Conservation (phyloP, 2,113 vertebrate genomes). For the Caretta caretta region DNA sequence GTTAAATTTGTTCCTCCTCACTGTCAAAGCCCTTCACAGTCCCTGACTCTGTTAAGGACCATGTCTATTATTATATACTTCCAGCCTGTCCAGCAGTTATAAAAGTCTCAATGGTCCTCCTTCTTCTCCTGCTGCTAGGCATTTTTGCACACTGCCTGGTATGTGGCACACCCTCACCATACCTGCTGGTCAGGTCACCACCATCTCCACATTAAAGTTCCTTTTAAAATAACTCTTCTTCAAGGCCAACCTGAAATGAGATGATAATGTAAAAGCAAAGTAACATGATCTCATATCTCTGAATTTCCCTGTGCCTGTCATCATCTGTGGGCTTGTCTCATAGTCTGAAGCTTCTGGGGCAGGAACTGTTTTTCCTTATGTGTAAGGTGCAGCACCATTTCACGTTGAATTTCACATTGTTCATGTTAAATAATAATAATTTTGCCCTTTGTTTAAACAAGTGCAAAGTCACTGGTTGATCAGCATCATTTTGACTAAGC, state of each 20-base stretch:
- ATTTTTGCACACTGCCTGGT: neutral
- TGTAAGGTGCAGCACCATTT: neutral
- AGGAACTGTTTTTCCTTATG: neutral
- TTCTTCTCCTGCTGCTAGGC: neutral
- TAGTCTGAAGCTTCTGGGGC: neutral
- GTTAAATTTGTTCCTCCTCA: neutral
- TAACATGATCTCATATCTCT: neutral
- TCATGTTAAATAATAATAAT: neutral
- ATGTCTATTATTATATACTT: neutral
- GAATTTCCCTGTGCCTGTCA: neutral
- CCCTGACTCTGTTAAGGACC: neutral
- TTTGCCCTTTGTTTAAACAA: neutral
- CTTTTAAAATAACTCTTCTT: neutral
- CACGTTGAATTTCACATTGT: too few relatives aligned
- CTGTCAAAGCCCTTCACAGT: neutral
- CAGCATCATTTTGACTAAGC: neutral
- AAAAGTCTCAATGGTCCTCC: neutral
- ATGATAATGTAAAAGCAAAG: neutral
- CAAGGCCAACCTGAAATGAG: neutral
- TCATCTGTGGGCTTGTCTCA: neutral
- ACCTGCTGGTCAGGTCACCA: neutral
- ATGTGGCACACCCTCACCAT: neutral
- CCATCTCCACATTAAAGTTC: neutral
- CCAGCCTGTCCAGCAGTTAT: neutral
- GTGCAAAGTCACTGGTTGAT: neutral